A percentile compares a stretch with the other conserved stretches of the same genome.
Conservation (phyloP, 2,113 vertebrate species). For the Alectura lathami region DNA sequence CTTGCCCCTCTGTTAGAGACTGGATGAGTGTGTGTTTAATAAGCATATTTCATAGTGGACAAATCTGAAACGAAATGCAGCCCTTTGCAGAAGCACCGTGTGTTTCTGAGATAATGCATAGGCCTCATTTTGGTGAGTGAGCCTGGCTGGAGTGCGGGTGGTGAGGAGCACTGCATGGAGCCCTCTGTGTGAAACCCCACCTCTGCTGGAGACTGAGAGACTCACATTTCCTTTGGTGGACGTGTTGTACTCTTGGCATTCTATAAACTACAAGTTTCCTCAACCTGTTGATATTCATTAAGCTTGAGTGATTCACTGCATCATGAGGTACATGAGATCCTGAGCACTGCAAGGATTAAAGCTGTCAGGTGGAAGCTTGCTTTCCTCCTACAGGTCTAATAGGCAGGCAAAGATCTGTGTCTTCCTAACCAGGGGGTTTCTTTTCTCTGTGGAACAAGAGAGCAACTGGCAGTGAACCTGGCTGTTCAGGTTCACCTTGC, state of each 20-base stretch:
- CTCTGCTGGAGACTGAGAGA: not conserved
- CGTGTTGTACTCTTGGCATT: not conserved
- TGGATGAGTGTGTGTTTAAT: not conserved
- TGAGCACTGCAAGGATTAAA: not conserved
- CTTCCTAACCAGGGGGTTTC: not conserved
- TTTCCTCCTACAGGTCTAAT: not conserved
- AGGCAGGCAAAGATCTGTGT: accelerated
- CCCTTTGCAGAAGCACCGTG: not conserved
- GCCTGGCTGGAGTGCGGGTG: accelerated
- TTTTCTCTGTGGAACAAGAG: not conserved
- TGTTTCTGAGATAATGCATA: not conserved
- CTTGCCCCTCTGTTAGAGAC: not conserved
- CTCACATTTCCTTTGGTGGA: not conserved
- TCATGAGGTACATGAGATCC: not conserved
- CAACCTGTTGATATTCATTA: not conserved
- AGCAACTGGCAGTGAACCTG: not conserved
- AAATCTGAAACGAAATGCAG: not conserved
- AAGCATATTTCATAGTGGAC: not conserved
- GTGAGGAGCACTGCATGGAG: not conserved
- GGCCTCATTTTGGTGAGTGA: not conserved
- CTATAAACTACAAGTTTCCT: not conserved
- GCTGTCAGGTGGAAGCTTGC: not conserved
- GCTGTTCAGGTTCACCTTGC: not conserved
- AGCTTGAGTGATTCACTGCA: not conserved
- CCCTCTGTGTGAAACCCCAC: not conserved